Evolutionary conservation across 2,888 invertebrate species (phyloP), one percentile per base, ranked within the genome.

Genomic region (Coelogynopora nodosa): DNA sequence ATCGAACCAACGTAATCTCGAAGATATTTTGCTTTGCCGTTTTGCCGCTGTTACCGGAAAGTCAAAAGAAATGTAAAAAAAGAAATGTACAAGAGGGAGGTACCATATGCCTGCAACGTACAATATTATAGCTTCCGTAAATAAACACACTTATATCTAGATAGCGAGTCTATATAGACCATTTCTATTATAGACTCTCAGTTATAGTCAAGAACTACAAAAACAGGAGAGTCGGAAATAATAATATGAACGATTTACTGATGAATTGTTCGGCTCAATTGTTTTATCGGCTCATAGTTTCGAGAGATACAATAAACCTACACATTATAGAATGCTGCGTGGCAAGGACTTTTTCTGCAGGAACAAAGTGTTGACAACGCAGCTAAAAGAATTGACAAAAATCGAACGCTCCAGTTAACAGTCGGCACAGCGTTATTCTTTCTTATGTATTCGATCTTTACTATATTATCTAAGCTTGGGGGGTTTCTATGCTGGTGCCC

Each of bases 241-340:
- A n/a, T n/a, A n/a, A n/a, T n/a, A n/a, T n/a, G n/a, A n/a, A n/a
- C n/a, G 74, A 26, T 74, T 23, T 74, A 74, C 74, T 26, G 74
- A 74, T 74, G 23, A 74, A 74, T 74, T 74, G 74, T 74, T 74
- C 74, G 74, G 27, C 27, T 74, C 74, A 74, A 74, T 74, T 74
- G 74, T 74, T 74, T 23, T 26, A 23, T 5, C 74, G 74, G 18
- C 23, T 74, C 27, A 74, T 74, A n/a, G 74, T 74, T 23, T 74
- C 74, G 23, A n/a, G 74, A 10, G 74, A 26, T 2, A 5, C 2
- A 74, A 13, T 13, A 74, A n/a, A 23, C 23, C 27, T 74, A 13
- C 23, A 13, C 18, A 26, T 23, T 2, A 74, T n/a, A 26, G 10
- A 74, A n/a, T n/a, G 74, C 74, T n/a, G 23, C 23, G 74, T 23